These are phyloP conservation scores for Megathymus violae DNA, from an alignment of 1,140 invertebrate genomes.

Conservation along the genomic window DNA sequence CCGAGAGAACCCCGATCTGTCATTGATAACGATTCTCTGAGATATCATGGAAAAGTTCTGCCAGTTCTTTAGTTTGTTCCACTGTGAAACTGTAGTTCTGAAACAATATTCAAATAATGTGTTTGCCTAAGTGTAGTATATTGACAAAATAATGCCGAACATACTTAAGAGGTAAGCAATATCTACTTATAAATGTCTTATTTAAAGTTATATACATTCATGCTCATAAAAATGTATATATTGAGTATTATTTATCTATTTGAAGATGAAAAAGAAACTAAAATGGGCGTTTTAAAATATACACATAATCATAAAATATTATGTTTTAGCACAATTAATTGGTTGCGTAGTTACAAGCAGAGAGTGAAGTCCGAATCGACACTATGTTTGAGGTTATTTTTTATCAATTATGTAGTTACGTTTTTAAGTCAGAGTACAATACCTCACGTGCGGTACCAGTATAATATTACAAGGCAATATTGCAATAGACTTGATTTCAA, in stretches of 20 bases:
- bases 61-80: conserved; percentile 32
- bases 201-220: no score
- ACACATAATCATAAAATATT: background rate
- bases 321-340: background rate
- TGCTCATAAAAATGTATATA: no score
- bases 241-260: no score
- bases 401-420: background rate
- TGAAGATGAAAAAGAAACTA: no score
- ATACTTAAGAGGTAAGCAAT: conserved; percentile 58
- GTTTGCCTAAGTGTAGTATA: conserved; percentile 37
- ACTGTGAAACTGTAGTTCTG: conserved; percentile 15
- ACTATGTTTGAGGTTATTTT: background rate
- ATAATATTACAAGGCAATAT: conserved; percentile 4
- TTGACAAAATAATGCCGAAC: conserved; percentile 53
- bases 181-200: background rate
- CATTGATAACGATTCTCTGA: conserved; percentile 60
- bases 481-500: conserved; percentile 7
- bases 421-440: background rate
- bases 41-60: conserved; percentile 44
- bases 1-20: conserved; percentile 63
- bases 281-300: no score
- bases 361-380: conserved; percentile 3
- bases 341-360: background rate
- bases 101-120: conserved; percentile 25
- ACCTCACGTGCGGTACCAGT: conserved; percentile 7